Evolutionary conservation across 2,797 vertebrate genomes (phyloP).

Genomic region (Malurus leucopterus): DNA sequence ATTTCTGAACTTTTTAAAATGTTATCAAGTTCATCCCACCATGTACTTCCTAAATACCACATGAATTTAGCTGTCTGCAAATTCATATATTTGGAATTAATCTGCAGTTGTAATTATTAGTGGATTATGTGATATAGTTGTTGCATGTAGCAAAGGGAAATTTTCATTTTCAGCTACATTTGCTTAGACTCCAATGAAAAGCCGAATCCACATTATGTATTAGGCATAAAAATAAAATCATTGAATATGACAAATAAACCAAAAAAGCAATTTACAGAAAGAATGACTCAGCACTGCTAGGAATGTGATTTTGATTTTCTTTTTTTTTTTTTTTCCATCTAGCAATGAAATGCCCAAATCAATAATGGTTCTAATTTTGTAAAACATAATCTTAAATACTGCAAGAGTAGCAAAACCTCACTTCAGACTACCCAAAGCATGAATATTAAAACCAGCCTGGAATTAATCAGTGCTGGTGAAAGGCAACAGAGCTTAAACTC

Average conservation of each 20-base stretch:
- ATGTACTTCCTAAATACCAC: slow-evolving; percentile 35
- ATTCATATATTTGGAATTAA: slow-evolving; percentile 46
- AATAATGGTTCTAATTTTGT: slow-evolving; percentile 55
- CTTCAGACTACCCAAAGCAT: slow-evolving; percentile 18
- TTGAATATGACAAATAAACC: slow-evolving; percentile 48
- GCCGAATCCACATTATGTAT: slow-evolving; percentile 42
- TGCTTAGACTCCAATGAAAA: slow-evolving; percentile 56
- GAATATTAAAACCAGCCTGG: slow-evolving; percentile 34
- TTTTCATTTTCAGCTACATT: slow-evolving; percentile 67
- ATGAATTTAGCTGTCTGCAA: slow-evolving; percentile 1
- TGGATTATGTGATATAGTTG: slow-evolving; percentile 51
- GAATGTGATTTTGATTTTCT: neutral
- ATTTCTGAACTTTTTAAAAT: slow-evolving; percentile 32
- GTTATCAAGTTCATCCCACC: slow-evolving; percentile 4
- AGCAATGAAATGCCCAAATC: slow-evolving; percentile 51
- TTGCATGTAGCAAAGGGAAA: slow-evolving; percentile 33
- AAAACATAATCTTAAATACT: slow-evolving; percentile 56
- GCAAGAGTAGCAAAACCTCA: slow-evolving; percentile 36
- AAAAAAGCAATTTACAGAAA: slow-evolving; percentile 48
- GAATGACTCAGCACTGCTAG: slow-evolving; percentile 37
- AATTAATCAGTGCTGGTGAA: slow-evolving; percentile 40
- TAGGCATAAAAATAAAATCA: slow-evolving; percentile 49
- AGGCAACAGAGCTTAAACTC: neutral
- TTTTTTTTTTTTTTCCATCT: neutral
- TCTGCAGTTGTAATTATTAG: slow-evolving; percentile 59